Evolutionary conservation across 2,888 invertebrate species (phyloP), one percentile per base, ranked within the genome.

Genomic region (Hylaea fasciaria): DNA sequence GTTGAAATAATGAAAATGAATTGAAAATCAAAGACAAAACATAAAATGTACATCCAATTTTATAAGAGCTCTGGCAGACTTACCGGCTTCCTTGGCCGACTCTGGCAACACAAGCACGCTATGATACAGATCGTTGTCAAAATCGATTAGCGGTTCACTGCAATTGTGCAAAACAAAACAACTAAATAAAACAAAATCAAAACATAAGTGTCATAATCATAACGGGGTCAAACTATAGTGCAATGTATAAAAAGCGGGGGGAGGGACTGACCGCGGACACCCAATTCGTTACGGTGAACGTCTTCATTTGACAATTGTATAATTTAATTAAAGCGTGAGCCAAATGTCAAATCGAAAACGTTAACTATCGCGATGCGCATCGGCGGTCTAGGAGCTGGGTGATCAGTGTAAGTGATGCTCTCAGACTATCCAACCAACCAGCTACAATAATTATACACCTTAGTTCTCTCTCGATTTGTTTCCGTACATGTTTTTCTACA

Each of bases 101-200:
- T 91, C 90, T 32, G 91, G 91, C 74, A 89, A 70, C 63, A 89
- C 89, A 68, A 89, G 78, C 68, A 90, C 85, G 72, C 86, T 90
- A 78, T 89, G 86, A 74, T 87, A 89, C 66, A 89, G 79, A 68
- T 91, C 91, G 79, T 83, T 89, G 87, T 91, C 91, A 79, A 89
- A 91, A 81, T 91, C 91, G 72, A 89, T 86, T 71, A 89, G 80
- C 17, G 91, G 91, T 73, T 91, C 91, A 69, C 91, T 91, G 86
- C 57, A 85, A 86, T 76, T 56, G 64, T 65, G 68, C 70, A 68
- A 68, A 51, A 67, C n/a, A 66, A 61, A 70, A 70, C 62, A 63
- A 59, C 39, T 63, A 65, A 66, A 58, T 66, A 60, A 62, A 58
- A 58, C n/a, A 39, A 58, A 61, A 57, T n/a, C 47, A 50, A 45